phyloP scores from a whole-genome alignment of 2,888 invertebrate genomes.

The Reticulitermes lucifugus region DNA sequence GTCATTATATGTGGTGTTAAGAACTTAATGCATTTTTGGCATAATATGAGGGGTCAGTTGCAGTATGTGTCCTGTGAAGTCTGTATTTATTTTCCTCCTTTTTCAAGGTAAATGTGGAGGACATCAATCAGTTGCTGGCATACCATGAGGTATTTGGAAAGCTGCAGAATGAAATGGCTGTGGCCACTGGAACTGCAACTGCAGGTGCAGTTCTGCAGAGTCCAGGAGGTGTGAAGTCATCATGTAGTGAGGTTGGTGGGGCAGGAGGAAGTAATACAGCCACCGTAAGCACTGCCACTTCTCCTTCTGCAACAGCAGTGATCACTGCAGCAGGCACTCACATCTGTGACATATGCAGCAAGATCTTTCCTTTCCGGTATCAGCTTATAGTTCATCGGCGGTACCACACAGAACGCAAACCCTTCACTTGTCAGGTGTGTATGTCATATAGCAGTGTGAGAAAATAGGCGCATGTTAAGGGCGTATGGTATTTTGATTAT shows the following conservation, averaged over 20 bases:
- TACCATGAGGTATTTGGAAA: constrained; percentile 89
- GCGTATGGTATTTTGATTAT: too few relatives aligned
- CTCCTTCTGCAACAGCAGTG: constrained; percentile 65
- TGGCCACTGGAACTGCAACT: constrained; percentile 57
- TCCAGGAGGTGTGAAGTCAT: constrained; percentile 61
- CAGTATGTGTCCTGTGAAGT: too few relatives aligned
- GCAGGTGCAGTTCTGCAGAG: constrained; percentile 62
- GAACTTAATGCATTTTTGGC: too few relatives aligned
- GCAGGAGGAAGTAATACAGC: constrained; percentile 36
- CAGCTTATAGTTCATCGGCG: constrained; percentile 87
- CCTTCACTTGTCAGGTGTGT: constrained; percentile 75
- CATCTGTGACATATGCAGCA: constrained; percentile 86
- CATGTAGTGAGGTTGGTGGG: neutral
- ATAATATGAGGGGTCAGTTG: too few relatives aligned
- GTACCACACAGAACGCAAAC: constrained; percentile 88
- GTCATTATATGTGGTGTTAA: too few relatives aligned
- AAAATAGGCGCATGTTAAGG: too few relatives aligned
- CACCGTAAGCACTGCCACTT: constrained; percentile 56
- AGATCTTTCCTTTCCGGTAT: constrained; percentile 88
- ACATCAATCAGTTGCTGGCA: constrained; percentile 84
- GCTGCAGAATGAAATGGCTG: constrained; percentile 69
- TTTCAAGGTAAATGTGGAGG: constrained; percentile 76
- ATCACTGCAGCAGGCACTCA: constrained; percentile 68
- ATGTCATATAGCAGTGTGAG: neutral
- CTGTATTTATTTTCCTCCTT: neutral